A percentile compares a stretch with the other conserved stretches of the same genome.
Evolutionary conservation across 2,888 invertebrate species (phyloP).

Genomic region (Galeopsomyia nigrocyanea): DNA sequence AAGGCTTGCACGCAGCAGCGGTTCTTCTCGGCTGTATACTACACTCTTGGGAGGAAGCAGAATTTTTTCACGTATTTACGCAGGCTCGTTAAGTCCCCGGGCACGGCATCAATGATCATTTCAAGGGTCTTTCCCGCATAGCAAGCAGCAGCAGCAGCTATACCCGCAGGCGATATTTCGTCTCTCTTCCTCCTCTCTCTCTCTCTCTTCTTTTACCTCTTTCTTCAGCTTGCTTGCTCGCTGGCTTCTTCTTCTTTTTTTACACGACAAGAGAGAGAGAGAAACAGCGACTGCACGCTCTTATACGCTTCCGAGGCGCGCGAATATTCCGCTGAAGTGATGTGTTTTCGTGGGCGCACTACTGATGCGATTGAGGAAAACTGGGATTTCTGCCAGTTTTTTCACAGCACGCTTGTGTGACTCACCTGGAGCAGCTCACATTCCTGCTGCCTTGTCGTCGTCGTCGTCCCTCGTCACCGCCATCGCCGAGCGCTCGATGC

Average conservation of each 20-base stretch:
- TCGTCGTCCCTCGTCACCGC: background rate
- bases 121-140: conserved; percentile 37
- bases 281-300: no score
- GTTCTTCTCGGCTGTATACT: no score
- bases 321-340: no score
- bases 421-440: no score
- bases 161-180: conserved; percentile 28
- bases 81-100: conserved; percentile 37
- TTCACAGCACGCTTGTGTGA: no score
- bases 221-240: conserved; percentile 3
- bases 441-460: background rate
- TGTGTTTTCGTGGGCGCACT: no score
- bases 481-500: conserved; percentile 33
- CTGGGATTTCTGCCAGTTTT: no score
- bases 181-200: background rate
- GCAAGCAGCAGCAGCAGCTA: conserved; percentile 17
- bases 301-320: no score
- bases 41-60: conserved; percentile 15
- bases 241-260: conserved; percentile 7
- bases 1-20: no score
- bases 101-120: conserved; percentile 43
- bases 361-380: no score
- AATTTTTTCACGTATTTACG: conserved; percentile 45
- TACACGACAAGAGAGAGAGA: no score
- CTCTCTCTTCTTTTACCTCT: background rate